phyloP scores from a whole-genome alignment of 1,140 invertebrate species.

The Leptopilina clavipes region DNA sequence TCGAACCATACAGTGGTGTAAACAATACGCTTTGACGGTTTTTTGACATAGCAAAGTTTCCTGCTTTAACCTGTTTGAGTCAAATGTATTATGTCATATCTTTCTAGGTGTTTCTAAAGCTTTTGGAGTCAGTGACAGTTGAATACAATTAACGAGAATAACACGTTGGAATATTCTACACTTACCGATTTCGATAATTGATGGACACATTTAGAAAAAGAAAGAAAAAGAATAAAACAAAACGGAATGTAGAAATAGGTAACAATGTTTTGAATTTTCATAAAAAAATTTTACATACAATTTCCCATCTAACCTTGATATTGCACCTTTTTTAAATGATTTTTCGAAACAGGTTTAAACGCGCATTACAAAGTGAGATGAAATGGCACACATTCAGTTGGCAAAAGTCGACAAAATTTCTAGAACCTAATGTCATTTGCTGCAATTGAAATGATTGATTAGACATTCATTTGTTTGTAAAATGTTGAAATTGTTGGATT shows the following conservation, averaged over 20 bases:
- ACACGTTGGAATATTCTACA: neutral
- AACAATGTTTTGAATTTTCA: neutral
- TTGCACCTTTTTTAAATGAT: neutral
- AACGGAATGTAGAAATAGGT: no score
- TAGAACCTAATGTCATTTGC: neutral
- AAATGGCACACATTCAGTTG: conserved; percentile 15
- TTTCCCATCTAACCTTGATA: neutral
- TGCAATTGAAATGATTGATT: neutral
- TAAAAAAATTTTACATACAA: no score
- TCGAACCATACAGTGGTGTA: neutral
- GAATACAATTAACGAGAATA: neutral
- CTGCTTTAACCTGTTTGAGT: neutral
- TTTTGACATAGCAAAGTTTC: neutral
- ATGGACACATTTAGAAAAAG: no score
- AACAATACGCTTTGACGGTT: neutral
- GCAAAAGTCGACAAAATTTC: neutral
- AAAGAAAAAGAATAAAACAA: no score
- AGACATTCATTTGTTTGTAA: neutral
- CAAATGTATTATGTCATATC: conserved; percentile 20
- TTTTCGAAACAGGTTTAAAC: neutral
- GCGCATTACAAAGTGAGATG: neutral
- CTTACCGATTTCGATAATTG: neutral
- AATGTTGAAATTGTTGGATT: neutral
- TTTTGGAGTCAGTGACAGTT: conserved; percentile 4
- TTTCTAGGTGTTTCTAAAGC: conserved; percentile 3